phyloP scores from a whole-genome alignment of 2,797 vertebrate genomes.

The Sebastes trivittatus region DNA sequence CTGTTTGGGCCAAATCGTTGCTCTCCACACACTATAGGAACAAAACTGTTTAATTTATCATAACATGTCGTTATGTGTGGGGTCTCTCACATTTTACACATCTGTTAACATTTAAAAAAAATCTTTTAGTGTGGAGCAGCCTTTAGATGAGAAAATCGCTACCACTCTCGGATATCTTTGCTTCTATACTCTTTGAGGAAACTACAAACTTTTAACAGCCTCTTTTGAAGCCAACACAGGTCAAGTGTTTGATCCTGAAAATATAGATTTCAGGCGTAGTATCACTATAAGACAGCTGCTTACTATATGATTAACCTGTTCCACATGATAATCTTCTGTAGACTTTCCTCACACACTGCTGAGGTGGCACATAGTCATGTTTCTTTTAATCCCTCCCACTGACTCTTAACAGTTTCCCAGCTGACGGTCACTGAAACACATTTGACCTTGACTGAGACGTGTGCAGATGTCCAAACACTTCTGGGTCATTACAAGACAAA shows the following conservation, averaged over 20 bases:
- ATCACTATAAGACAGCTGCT: not conserved
- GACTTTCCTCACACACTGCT: not conserved
- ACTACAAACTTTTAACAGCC: not conserved
- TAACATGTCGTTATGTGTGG: too few species aligned
- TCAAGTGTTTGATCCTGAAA: not conserved
- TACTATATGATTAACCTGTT: not conserved
- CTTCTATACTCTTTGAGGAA: not conserved
- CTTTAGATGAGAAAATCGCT: too few species aligned
- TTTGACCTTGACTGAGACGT: not conserved
- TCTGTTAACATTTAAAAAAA: too few species aligned
- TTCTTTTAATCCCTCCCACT: not conserved
- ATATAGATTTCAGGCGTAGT: not conserved
- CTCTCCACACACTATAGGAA: too few species aligned
- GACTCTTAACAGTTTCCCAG: not conserved
- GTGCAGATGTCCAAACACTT: slow-evolving; percentile 40
- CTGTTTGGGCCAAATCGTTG: too few species aligned
- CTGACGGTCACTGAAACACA: not conserved
- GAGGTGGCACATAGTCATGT: not conserved
- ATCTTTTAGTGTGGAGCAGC: too few species aligned
- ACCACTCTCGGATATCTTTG: too few species aligned
- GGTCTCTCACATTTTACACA: too few species aligned
- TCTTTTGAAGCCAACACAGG: not conserved
- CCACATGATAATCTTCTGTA: not conserved
- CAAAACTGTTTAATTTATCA: too few species aligned
- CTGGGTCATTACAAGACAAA: slow-evolving; percentile 36